Evolutionary conservation across 53 echinoderm and acorn worm genomes (phyloP), one percentile per base, ranked within the genome.

Genomic region (Paelopatides confundens): DNA sequence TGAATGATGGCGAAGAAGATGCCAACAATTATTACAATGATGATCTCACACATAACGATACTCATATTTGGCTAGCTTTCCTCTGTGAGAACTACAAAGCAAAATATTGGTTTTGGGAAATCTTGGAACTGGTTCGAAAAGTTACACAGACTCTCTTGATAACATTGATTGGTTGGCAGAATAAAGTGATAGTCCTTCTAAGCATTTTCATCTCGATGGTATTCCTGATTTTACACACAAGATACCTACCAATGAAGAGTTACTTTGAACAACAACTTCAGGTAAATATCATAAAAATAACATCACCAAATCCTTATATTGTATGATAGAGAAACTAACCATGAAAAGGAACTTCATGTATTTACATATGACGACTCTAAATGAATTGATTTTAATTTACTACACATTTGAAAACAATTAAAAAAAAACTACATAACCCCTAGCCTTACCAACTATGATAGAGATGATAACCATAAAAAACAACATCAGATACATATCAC

Each of bases 91-190:
- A 77, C 15, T 77, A 77, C 37, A 77, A 77, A 77, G 47, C 2
- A 14, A 21, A 77, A 30, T 77, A 29, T 35, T 77, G 78, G 78
- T 77, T 39, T 18, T 77, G 78, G 78, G 78, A 77, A 50, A 77
- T 77, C 21, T 23, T 77, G 2, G 78, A 77, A 77, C 52, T 77
- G 24, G 31, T 31, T 49, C 48, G 78, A 77, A 77, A 77, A 27
- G 78, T 52, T 48, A 50, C 30, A 31, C 48, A 50, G 28, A 52
- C 52, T 49, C 15, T 52, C 18, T 24, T 77, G 18, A 31, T 77
- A 2, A 52, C 52, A 23, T 18, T 77, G 52, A 14, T 48, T 27
- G 78, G 78, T 29, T 77, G 78, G 78, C 30, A 77, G 49, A 49
- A 77, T 29, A 50, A 28, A 52, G 9, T 48, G 78, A 50, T 50